Percentiles rank a stretch among this genome's conserved stretches.
Conservation (phyloP, 1,140 invertebrate genomes). For the Drosophila neocordata region DNA sequence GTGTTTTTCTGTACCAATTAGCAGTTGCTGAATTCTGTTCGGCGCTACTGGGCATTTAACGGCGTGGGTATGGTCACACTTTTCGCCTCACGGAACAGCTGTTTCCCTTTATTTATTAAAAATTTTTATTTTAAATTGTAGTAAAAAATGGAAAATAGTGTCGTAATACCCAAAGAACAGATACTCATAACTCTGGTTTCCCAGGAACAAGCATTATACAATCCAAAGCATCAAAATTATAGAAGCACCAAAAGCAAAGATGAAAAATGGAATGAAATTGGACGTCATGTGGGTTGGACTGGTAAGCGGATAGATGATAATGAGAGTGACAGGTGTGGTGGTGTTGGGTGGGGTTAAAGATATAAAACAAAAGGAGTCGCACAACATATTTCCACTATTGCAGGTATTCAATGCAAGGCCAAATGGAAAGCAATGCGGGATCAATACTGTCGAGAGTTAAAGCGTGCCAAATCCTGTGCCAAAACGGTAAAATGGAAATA, state of each 20-base stretch:
- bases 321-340: background rate
- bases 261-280: conserved; percentile 75
- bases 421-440: conserved; percentile 80
- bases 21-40: background rate
- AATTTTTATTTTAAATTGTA: background rate
- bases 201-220: conserved; percentile 73
- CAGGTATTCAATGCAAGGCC: conserved; percentile 72
- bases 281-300: conserved; percentile 66
- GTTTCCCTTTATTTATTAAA: conserved; percentile 1
- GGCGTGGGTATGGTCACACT: background rate
- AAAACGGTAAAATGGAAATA: conserved; percentile 80
- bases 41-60: background rate
- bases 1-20: background rate
- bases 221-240: conserved; percentile 75
- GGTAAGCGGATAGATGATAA: conserved; percentile 40
- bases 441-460: conserved; percentile 77
- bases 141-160: conserved; percentile 43
- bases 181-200: conserved; percentile 73
- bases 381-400: background rate
- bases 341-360: background rate
- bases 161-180: conserved; percentile 67
- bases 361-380: no score
- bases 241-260: conserved; percentile 72
- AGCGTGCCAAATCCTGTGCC: conserved; percentile 67
- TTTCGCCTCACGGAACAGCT: background rate